A percentile compares a stretch with the other conserved stretches of the same genome.
Evolutionary conservation across 2,113 vertebrate genomes (phyloP).

Genomic region (Phyllostomus hastatus): DNA sequence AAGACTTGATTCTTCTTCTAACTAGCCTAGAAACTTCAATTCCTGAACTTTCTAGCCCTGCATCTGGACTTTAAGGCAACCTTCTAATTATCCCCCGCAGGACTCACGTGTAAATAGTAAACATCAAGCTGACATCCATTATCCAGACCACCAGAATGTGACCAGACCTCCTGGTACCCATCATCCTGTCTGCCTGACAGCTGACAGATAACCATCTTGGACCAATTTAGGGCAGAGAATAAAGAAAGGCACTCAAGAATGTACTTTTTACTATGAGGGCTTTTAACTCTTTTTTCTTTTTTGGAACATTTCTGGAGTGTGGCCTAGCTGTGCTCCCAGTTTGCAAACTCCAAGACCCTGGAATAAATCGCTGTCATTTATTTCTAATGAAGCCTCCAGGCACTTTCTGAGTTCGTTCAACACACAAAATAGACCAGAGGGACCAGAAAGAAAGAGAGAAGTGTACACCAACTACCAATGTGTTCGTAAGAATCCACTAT

Average conservation of each 20-base stretch:
- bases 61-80: background rate
- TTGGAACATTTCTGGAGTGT: background rate
- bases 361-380: background rate
- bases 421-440: background rate
- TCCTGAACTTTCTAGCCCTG: background rate
- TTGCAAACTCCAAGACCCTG: background rate
- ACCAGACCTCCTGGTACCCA: background rate
- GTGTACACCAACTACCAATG: background rate
- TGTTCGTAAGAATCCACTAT: background rate
- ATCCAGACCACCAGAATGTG: background rate
- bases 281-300: background rate
- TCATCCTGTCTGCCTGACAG: background rate
- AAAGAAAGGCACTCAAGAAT: background rate
- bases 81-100: background rate
- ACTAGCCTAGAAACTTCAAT: background rate
- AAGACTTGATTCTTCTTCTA: background rate
- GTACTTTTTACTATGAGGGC: background rate
- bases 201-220: background rate
- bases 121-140: background rate
- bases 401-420: background rate
- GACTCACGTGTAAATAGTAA: background rate
- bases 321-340: background rate
- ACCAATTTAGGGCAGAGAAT: background rate
- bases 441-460: background rate
- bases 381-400: background rate